Conservation (phyloP, 2,797 vertebrate genomes). For the Glossophaga mutica region DNA sequence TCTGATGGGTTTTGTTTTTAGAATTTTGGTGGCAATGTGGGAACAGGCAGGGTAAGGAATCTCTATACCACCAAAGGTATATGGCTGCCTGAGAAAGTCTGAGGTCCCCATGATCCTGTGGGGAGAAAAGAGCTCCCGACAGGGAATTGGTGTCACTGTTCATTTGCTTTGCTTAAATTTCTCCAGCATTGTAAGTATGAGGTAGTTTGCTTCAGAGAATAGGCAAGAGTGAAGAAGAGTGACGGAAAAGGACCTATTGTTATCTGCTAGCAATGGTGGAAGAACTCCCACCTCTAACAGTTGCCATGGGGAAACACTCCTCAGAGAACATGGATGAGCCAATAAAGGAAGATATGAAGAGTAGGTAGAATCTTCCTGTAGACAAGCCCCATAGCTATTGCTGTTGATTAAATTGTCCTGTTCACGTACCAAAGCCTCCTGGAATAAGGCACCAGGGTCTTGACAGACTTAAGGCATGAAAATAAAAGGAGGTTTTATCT, state of each 20-base stretch:
- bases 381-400: not conserved
- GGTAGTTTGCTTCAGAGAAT: not conserved
- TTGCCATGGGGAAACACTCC: not conserved
- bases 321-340: not conserved
- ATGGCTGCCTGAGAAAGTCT: not conserved
- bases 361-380: not conserved
- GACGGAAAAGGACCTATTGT: not conserved
- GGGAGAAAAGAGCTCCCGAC: not conserved
- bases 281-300: not conserved
- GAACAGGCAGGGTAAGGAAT: not conserved
- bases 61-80: not conserved
- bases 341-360: not conserved
- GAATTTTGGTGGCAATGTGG: not conserved
- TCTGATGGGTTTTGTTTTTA: not conserved
- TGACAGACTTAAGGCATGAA: not conserved
- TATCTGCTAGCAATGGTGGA: not conserved
- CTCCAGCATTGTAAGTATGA: not conserved
- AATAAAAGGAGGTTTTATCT: not conserved
- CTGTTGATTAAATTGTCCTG: not conserved
- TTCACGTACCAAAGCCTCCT: not conserved
- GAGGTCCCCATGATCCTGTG: not conserved
- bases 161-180: not conserved
- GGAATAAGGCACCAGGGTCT: not conserved
- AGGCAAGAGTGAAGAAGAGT: not conserved
- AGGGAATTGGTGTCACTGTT: not conserved